Evolutionary conservation across 1,140 invertebrate genomes (phyloP), one percentile per base, ranked within the genome.

Genomic region (Onthophagus taurus): DNA sequence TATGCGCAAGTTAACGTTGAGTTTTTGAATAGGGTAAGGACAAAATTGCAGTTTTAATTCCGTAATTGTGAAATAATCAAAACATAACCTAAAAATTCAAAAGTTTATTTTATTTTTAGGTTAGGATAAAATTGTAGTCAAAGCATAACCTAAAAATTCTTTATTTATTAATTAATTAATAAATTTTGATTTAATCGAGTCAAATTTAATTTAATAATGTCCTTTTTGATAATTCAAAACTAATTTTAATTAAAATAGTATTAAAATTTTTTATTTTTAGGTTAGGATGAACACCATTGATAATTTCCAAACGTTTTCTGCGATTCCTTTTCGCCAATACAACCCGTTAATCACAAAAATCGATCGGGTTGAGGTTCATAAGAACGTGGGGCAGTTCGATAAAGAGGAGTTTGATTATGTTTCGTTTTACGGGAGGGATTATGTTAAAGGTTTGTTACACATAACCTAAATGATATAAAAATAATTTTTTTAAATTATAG

Each of bases 101-200:
- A n/a, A n/a, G n/a, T n/a, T n/a, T 19, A 19, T 18, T 20, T 7
- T 37, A 11, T 12, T 60, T 57, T 23, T 61, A 85, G 76, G 79
- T 87, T 6, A 71, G 85, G 42, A 89, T 91, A 83, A 89, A 89
- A n/a, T n/a, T n/a, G n/a, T n/a, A n/a, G n/a, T n/a, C n/a, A n/a
- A n/a, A n/a, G n/a, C n/a, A n/a, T n/a, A n/a, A n/a, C n/a, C n/a
- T n/a, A n/a, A n/a, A n/a, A n/a, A n/a, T n/a, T n/a, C n/a, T n/a
- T n/a, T n/a, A n/a, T n/a, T n/a, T n/a, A n/a, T n/a, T n/a, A n/a
- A n/a, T n/a, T n/a, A n/a, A n/a, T n/a, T n/a, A n/a, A n/a, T n/a
- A n/a, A n/a, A n/a, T n/a, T n/a, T n/a, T n/a, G n/a, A n/a, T n/a
- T n/a, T n/a, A n/a, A n/a, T n/a, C n/a, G n/a, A n/a, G n/a, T n/a